A percentile compares a stretch with the other conserved stretches of the same genome.
Evolutionary conservation across 2,797 vertebrate genomes (phyloP).

Genomic region (Tenualosa ilisha): DNA sequence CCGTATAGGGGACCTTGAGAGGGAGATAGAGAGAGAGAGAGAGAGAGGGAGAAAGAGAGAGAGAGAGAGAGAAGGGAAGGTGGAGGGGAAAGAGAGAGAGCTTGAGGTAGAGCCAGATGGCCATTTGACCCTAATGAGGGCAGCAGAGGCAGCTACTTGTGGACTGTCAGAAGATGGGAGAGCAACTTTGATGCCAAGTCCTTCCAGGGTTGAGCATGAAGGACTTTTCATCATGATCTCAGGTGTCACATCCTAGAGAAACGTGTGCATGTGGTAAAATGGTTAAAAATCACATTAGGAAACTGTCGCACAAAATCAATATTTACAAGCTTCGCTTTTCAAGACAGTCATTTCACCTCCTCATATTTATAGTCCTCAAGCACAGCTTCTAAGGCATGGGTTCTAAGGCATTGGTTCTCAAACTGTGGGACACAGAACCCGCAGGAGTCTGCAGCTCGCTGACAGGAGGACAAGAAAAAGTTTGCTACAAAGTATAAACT

Average conservation of each 20-base stretch:
- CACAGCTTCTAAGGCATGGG: no score
- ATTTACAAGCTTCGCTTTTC: background rate
- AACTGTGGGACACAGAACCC: no score
- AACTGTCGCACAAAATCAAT: no score
- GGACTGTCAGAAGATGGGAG: background rate
- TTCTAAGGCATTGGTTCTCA: no score
- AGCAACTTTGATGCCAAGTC: background rate
- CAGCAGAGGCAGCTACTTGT: background rate
- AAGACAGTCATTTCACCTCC: background rate
- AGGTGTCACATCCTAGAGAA: no score
- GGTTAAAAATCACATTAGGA: no score
- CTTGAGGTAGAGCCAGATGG: background rate
- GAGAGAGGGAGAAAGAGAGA: no score
- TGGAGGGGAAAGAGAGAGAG: background rate
- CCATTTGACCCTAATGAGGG: background rate
- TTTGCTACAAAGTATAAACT: no score
- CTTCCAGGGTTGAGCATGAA: background rate
- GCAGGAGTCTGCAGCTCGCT: no score
- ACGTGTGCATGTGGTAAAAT: no score
- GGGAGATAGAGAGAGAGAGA: background rate
- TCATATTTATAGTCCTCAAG: background rate
- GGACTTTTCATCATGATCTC: background rate
- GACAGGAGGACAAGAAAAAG: no score
- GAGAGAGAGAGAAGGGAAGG: background rate
- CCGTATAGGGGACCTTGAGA: conserved; percentile 86